phyloP scores from a whole-genome alignment of 2,888 invertebrate genomes.

The Chironomus tentans region DNA sequence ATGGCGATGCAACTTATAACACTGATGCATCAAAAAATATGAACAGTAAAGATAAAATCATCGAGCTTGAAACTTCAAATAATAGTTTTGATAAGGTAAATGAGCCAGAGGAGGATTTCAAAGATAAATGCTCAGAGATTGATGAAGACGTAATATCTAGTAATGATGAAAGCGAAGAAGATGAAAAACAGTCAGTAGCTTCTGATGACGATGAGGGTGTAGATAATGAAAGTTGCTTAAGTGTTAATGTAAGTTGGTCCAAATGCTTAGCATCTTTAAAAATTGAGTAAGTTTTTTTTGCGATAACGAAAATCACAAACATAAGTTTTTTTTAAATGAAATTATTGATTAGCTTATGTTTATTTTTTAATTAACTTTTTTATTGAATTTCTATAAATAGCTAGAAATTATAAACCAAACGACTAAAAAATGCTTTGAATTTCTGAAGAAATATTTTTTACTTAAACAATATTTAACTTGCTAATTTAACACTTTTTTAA shows the following conservation, averaged over 20 bases:
- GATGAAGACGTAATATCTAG: slow-evolving; percentile 5
- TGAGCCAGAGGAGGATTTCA: not conserved
- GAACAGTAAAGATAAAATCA: not conserved
- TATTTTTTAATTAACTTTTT: not conserved
- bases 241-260: slow-evolving; percentile 9
- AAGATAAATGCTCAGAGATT: not conserved
- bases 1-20: not conserved
- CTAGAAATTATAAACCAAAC: too few relatives aligned
- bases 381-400: too few relatives aligned
- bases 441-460: too few relatives aligned
- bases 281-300: too few relatives aligned
- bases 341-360: too few relatives aligned
- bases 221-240: slow-evolving; percentile 18
- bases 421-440: too few relatives aligned
- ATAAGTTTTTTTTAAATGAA: too few relatives aligned
- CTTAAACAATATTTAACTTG: too few relatives aligned
- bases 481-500: too few relatives aligned
- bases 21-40: not conserved
- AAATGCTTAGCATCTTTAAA: too few relatives aligned
- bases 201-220: not conserved
- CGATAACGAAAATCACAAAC: too few relatives aligned
- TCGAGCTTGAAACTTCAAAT: not conserved
- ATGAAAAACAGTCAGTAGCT: not conserved
- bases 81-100: not conserved
- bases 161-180: not conserved